Percentiles rank a stretch among this genome's conserved stretches.
These are phyloP conservation scores for Merops nubicus DNA, from an alignment of 2,113 vertebrate species.

Conservation along the genomic window DNA sequence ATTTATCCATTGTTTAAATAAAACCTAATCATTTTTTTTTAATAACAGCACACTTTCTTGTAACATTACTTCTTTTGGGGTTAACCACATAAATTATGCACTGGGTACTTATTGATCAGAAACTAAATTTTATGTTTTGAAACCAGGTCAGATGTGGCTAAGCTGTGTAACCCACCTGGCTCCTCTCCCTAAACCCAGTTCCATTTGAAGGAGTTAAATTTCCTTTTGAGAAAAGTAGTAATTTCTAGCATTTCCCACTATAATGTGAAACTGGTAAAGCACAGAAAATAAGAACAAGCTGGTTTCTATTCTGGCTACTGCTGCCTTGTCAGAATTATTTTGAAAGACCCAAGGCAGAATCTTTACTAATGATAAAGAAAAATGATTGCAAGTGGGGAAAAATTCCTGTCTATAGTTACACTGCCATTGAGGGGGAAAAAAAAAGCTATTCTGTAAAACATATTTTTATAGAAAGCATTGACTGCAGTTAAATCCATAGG, in stretches of 20 bases:
- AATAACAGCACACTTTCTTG: neutral
- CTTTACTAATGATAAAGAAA: neutral
- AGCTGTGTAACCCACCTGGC: neutral
- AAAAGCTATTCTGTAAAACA: neutral
- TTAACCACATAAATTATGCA: neutral
- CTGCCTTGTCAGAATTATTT: neutral
- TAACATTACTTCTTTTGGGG: neutral
- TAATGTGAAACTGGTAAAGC: neutral
- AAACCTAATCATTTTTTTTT: neutral
- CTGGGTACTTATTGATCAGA: neutral
- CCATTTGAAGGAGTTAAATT: neutral
- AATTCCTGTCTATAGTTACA: neutral
- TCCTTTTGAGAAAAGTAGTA: neutral
- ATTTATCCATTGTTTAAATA: neutral
- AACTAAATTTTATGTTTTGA: neutral
- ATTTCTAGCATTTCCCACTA: neutral
- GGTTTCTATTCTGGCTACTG: neutral
- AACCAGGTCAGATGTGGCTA: neutral
- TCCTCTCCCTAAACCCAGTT: neutral
- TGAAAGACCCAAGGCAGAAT: neutral
- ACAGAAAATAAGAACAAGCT: neutral
- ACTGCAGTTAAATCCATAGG: neutral
- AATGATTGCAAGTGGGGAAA: neutral
- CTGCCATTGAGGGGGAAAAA: neutral
- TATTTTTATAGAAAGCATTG: neutral